These are phyloP conservation scores for Helleia helle DNA, from an alignment of 2,888 invertebrate genomes.

Conservation along the genomic window DNA sequence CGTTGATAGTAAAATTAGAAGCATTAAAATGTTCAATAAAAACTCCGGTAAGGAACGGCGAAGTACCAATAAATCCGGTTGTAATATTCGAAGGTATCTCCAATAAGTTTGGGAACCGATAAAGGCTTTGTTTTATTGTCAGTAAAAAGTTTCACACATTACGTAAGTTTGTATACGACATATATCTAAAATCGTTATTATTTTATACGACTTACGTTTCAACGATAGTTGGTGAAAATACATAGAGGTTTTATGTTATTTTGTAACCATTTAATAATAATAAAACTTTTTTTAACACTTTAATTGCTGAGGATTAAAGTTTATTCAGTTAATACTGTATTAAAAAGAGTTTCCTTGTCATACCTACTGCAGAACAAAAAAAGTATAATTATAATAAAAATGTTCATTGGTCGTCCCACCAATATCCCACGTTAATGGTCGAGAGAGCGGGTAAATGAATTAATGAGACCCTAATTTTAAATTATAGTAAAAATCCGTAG, in stretches of 20 bases:
- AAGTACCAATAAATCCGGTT: conserved; percentile 47
- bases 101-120: conserved; percentile 14
- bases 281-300: too few species aligned
- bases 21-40: conserved; percentile 58
- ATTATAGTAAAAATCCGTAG: conserved; percentile 14
- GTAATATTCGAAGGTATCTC: conserved; percentile 32
- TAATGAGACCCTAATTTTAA: conserved; percentile 22
- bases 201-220: background rate
- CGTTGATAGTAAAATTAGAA: conserved; percentile 40
- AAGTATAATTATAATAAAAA: too few species aligned
- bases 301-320: too few species aligned
- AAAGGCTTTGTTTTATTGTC: conserved; percentile 20
- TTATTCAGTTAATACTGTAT: too few species aligned
- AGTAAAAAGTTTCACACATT: conserved; percentile 19
- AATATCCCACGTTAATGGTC: conserved; percentile 12
- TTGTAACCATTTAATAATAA: too few species aligned
- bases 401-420: background rate
- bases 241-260: too few species aligned
- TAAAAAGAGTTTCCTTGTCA: too few species aligned
- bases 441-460: conserved; percentile 20
- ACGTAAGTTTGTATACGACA: conserved; percentile 2
- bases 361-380: too few species aligned
- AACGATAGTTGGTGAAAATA: background rate
- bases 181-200: conserved; percentile 5
- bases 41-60: conserved; percentile 30